Evolutionary conservation across 1,140 invertebrate genomes (phyloP).

Genomic region (Drosophila saltans): DNA sequence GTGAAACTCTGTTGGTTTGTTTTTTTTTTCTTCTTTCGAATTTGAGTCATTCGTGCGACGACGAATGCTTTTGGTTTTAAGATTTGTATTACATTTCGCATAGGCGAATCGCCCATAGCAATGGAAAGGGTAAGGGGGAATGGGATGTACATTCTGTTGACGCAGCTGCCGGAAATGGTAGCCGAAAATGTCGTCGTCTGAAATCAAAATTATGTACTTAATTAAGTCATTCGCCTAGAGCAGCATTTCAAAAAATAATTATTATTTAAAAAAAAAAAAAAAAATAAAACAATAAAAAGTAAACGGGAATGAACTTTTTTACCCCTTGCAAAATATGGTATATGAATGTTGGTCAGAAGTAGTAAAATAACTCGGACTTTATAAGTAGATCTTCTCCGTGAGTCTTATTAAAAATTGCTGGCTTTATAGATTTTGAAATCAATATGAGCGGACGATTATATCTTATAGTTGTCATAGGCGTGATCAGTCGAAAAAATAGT

Average conservation of each 20-base stretch:
- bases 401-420: too few relatives aligned
- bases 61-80: slow-evolving; percentile 2
- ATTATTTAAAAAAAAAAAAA: neutral
- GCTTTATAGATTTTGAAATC: too few relatives aligned
- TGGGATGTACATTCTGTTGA: slow-evolving; percentile 18
- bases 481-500: too few relatives aligned
- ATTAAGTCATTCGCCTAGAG: slow-evolving; percentile 20
- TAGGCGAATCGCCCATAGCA: neutral
- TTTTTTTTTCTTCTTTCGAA: neutral
- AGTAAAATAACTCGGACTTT: too few relatives aligned
- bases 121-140: neutral
- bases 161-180: slow-evolving; percentile 41
- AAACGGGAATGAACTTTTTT: too few relatives aligned
- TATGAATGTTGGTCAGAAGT: too few relatives aligned
- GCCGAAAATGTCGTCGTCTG: neutral
- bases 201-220: slow-evolving; percentile 32
- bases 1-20: slow-evolving; percentile 2
- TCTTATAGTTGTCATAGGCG: too few relatives aligned
- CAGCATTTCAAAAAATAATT: neutral
- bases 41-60: slow-evolving; percentile 10
- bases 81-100: slow-evolving; percentile 11
- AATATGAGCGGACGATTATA: too few relatives aligned
- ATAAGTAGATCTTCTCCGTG: too few relatives aligned
- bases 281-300: neutral
- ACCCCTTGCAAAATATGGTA: too few relatives aligned